A percentile compares a stretch with the other conserved stretches of the same genome.
These are phyloP conservation scores for Margarornis squamiger DNA, from an alignment of 2,797 vertebrate genomes.

Conservation along the genomic window DNA sequence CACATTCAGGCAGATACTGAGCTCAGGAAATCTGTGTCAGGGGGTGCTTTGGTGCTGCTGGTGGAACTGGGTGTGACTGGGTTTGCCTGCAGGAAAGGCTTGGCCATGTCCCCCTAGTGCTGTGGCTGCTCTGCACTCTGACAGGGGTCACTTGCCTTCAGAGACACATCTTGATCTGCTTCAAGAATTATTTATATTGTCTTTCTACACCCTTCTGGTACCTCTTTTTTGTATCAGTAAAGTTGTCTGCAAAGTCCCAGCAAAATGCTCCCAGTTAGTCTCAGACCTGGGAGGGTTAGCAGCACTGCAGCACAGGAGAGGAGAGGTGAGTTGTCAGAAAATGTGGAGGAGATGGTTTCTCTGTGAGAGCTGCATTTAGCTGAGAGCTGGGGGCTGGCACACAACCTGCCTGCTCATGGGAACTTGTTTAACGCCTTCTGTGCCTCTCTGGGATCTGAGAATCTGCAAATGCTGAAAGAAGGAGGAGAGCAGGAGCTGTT, in stretches of 20 bases:
- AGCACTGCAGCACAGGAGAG: not conserved
- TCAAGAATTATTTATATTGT: not conserved
- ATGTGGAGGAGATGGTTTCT: not conserved
- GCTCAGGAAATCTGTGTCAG: not conserved
- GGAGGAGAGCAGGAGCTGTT: not conserved
- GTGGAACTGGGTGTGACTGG: conserved; percentile 12
- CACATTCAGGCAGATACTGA: not conserved
- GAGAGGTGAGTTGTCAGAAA: not conserved
- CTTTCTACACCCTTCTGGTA: not conserved
- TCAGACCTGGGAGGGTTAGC: not conserved
- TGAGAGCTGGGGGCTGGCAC: not conserved
- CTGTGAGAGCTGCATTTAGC: not conserved
- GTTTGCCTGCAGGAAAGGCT: not conserved
- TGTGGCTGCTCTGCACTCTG: not conserved
- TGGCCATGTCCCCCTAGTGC: not conserved
- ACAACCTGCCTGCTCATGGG: not conserved
- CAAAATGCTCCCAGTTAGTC: not conserved
- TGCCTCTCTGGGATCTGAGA: not conserved
- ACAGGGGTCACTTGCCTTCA: not conserved
- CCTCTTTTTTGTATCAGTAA: rapidly evolving
- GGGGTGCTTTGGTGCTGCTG: no score
- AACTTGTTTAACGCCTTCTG: not conserved
- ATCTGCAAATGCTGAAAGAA: not conserved
- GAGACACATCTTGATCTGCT: not conserved
- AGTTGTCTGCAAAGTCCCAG: not conserved